These are phyloP conservation scores for Platygyra sinensis DNA, from an alignment of 64 coral and sea anemone genomes.

Conservation along the genomic window DNA sequence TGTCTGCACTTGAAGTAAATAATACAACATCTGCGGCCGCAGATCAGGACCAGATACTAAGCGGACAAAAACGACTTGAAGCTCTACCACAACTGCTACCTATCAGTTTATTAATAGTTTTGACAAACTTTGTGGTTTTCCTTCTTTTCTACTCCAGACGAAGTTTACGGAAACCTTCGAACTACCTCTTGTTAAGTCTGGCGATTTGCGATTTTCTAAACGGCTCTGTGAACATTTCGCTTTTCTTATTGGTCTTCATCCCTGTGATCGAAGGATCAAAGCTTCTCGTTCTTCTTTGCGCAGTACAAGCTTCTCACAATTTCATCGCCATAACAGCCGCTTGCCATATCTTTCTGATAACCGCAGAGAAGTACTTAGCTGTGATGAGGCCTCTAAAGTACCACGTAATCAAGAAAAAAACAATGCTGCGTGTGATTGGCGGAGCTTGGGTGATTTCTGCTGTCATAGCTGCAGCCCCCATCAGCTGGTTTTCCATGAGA, in stretches of 20 bases:
- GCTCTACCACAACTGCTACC: conserved; percentile 20
- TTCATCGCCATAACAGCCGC: conserved; percentile 32
- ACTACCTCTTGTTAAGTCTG: conserved; percentile 23
- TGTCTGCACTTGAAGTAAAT: background rate
- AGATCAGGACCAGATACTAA: background rate
- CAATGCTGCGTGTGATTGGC: background rate
- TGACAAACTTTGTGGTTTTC: conserved; percentile 26
- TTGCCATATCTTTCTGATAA: conserved; percentile 25
- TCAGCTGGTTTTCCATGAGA: conserved; percentile 4
- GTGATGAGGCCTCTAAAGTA: conserved; percentile 17
- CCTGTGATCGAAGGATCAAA: background rate
- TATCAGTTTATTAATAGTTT: background rate
- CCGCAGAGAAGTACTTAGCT: conserved; percentile 38
- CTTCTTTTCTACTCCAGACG: conserved; percentile 5
- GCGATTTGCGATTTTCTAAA: conserved; percentile 38
- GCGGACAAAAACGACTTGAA: background rate
- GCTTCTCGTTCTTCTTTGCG: background rate
- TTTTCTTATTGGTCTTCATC: background rate
- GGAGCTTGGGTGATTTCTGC: conserved; percentile 7
- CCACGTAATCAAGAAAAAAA: conserved; percentile 30
- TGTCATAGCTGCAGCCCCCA: background rate
- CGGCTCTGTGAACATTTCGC: conserved; percentile 23
- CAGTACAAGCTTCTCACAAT: conserved; percentile 25
- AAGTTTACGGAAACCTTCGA: conserved; percentile 6
- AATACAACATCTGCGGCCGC: background rate